These are phyloP conservation scores for Semnopithecus entellus DNA, from an alignment of 2,113 vertebrate genomes.

Conservation along the genomic window DNA sequence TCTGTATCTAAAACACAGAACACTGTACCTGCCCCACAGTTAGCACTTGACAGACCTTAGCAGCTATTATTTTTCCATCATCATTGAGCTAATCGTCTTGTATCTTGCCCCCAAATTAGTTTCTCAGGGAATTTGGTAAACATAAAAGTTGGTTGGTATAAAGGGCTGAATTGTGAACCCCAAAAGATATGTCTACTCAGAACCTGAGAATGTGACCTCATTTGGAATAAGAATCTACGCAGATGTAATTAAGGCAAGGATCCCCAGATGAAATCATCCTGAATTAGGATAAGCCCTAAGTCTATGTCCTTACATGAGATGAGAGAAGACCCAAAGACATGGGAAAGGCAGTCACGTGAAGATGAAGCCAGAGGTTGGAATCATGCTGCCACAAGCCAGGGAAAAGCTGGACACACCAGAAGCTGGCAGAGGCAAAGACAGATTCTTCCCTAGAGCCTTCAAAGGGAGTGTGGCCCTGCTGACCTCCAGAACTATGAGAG, in stretches of 20 bases:
- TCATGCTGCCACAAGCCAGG: neutral
- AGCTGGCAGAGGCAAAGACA: neutral
- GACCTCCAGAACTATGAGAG: neutral
- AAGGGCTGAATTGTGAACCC: neutral
- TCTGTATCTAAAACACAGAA: neutral
- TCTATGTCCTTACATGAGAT: neutral
- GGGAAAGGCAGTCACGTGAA: neutral
- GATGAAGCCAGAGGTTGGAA: neutral
- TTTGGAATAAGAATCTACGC: neutral
- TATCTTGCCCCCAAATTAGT: neutral
- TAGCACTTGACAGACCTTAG: neutral
- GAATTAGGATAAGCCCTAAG: neutral
- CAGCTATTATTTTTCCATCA: neutral
- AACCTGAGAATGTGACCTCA: neutral
- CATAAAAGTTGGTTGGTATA: neutral
- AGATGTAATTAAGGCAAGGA: neutral
- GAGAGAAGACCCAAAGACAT: neutral
- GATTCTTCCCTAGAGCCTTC: neutral
- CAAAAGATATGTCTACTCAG: neutral
- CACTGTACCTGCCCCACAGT: neutral
- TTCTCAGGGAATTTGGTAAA: neutral
- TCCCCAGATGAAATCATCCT: neutral
- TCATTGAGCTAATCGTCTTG: neutral
- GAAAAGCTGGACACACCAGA: neutral
- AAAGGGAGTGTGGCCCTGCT: neutral